Base-by-base conservation (phyloP, 2,888 invertebrate genomes). In the Lycaena phlaeas region DNA sequence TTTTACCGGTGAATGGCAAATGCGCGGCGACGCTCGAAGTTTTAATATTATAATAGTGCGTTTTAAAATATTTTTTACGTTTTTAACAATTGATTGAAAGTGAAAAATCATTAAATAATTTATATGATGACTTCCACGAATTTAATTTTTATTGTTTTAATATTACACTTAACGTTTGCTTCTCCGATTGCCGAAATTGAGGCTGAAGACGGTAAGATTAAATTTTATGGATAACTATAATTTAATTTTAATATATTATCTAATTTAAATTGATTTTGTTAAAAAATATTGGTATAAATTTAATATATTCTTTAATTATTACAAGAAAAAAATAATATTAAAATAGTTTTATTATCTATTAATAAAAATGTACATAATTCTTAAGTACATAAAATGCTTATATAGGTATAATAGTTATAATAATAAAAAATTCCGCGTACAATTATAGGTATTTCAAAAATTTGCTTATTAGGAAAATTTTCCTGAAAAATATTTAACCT, bases 111-210 rank as follows among this genome's bases (percentile, higher is more conserved):
- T 4, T 30, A 9, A n/a, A 18, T 7, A 2, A 14, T 6, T 28
- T 42, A 10, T 36, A 43, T 38, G 48, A 45, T 44, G 50, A 34
- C 30, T 38, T 39, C 40, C 27, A 55, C 49, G 37, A 56, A 58
- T 63, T 62, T 79, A 43, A 62, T 75, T 51, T 44, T 76, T 40
- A 57, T 76, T 59, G 71, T 74, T 60, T 56, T 79, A 39, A 57
- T 78, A 62, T 72, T 74, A 50, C 61, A 64, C 62, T 63, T 74
- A 50, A 55, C 68, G 45, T 65, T 64, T 48, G 79, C 77, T 60
- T 71, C 71, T 36, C 73, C 77, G 43, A 63, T 72, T 43, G 61
- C 70, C 57, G 76, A 78, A 65, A 68, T 74, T 54, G 76, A 72
- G 46, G 56, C 61, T 31, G 75, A 75, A 51, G 78, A 84, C 57